Conservation (phyloP, 2,888 invertebrate species). For the Norana najaformis region DNA sequence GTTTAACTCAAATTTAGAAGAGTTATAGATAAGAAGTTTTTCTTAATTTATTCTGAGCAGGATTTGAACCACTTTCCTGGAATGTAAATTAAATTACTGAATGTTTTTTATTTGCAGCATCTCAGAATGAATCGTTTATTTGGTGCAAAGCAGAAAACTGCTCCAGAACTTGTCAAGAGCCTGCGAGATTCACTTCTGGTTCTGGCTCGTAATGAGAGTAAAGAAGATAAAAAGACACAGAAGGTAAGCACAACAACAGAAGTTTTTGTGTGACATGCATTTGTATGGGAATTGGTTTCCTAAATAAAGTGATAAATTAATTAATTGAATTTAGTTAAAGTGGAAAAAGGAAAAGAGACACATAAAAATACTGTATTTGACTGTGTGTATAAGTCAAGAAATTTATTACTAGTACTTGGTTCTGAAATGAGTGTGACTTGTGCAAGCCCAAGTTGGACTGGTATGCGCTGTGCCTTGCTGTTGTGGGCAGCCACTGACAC, state of each 20-base stretch:
- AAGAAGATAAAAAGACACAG: conserved; percentile 85
- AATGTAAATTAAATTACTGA: neutral
- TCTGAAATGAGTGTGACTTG: no score
- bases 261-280: neutral
- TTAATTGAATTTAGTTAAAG: neutral
- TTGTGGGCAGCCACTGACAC: no score
- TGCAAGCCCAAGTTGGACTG: no score
- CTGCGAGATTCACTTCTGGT: conserved; percentile 90
- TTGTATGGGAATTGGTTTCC: neutral
- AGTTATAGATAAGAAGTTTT: no score
- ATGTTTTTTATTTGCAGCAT: neutral
- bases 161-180: conserved; percentile 91
- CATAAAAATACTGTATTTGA: neutral
- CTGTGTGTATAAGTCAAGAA: neutral
- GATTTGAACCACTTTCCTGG: neutral
- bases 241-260: conserved; percentile 68
- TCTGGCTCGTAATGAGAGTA: conserved; percentile 62
- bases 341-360: neutral
- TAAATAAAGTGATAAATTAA: neutral
- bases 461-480: no score
- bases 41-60: neutral
- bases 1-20: no score
- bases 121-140: conserved; percentile 31
- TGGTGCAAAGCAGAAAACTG: conserved; percentile 74
- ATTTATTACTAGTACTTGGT: neutral